Conservation (phyloP, 2,113 vertebrate species). For the Phyllopteryx taeniolatus region DNA sequence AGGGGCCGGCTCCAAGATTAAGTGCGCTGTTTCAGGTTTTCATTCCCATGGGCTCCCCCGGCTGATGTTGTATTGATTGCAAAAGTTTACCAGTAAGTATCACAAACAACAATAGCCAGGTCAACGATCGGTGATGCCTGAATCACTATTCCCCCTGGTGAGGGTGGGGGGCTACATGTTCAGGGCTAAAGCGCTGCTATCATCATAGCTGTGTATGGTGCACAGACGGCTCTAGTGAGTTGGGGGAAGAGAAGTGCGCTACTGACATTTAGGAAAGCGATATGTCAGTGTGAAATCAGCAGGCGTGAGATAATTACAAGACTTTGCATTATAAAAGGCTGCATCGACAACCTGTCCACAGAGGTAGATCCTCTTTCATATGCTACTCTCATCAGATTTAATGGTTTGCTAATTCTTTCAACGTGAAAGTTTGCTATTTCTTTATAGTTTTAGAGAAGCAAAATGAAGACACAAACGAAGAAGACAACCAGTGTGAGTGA, state of each 20-base stretch:
- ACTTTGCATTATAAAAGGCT: constrained; percentile 81
- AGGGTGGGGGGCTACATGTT: constrained; percentile 53
- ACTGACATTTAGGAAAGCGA: constrained; percentile 92
- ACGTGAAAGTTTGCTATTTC: not conserved
- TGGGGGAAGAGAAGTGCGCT: constrained; percentile 58
- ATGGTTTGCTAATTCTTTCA: constrained; percentile 64
- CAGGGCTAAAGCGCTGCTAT: constrained; percentile 70
- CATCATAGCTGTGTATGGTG: constrained; percentile 78
- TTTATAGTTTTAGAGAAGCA: not conserved
- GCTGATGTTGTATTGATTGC: constrained; percentile 96
- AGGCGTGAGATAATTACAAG: constrained; percentile 87
- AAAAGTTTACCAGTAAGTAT: constrained; percentile 95
- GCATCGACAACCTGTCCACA: constrained; percentile 77
- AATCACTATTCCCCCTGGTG: constrained; percentile 74
- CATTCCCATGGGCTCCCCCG: constrained; percentile 87
- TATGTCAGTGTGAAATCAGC: constrained; percentile 81
- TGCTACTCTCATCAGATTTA: constrained; percentile 61
- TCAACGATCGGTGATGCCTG: constrained; percentile 87
- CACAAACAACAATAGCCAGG: constrained; percentile 96
- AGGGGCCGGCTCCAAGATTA: constrained; percentile 90
- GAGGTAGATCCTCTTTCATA: constrained; percentile 62
- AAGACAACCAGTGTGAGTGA: too few species aligned
- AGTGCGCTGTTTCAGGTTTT: constrained; percentile 88
- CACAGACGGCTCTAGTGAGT: constrained; percentile 62
- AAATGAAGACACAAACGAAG: not conserved